Base-by-base conservation (phyloP, 2,888 invertebrate species). In the Stenichneumon culpator region DNA sequence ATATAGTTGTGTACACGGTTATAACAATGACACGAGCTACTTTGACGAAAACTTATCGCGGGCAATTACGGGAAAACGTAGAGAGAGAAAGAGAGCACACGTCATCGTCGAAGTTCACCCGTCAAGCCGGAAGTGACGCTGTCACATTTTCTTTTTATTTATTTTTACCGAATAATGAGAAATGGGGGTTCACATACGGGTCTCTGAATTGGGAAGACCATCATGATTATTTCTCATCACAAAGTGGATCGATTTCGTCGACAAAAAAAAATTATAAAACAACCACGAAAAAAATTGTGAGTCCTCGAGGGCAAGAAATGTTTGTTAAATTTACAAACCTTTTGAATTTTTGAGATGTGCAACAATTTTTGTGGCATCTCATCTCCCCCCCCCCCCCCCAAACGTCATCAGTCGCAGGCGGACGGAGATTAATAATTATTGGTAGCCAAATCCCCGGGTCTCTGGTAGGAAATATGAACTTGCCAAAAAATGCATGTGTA, bases 401-500 rank as follows among this genome's bases (percentile, higher is more conserved):
- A 39, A 39, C 3, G 9, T 39, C 39, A 47, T 36, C 52, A 9
- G 16, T 32, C 32, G 32, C 47, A 47, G 11, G 4, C 44, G 44
- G 67, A 75, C 79, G 47, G 54, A 72, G 77, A 77, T 82, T 77
- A 80, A 80, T 86, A 86, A 86, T 82, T 86, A 82, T 82, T 73
- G 82, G 67, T 60, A 50, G 85, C 67, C 32, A 52, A 44, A 63
- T 63, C 79, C 82, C 36, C 72, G 28, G 4, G 16, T 16, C 22
- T 63, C 25, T n/a, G 28, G 32, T 28, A 57, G 54, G 36, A 79
- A 68, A 73, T 73, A 80, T 80, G 52, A 82, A 78, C 22, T 79
- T 73, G 19, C 67, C 88, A 90, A 88, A 88, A 91, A 92, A 90
- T 91, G 89, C 90, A 89, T 63, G n/a, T 91, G 88, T 77, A 86